A percentile compares a stretch with the other conserved stretches of the same genome.
phyloP scores from a whole-genome alignment of 2,797 vertebrate genomes.

The Champsocephalus gunnari region DNA sequence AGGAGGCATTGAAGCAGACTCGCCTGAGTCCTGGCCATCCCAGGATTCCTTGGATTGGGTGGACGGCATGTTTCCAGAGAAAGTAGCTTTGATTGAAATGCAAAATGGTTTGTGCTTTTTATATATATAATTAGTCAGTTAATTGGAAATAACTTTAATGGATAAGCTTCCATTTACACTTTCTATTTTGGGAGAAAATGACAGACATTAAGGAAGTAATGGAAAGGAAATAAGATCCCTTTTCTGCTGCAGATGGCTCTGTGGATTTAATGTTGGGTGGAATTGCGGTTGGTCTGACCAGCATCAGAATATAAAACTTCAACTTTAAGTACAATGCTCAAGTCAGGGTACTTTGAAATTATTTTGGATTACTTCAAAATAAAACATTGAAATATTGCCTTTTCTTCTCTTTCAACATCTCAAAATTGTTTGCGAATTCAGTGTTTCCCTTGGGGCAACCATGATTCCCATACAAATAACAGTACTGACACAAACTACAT shows the following conservation, averaged over 20 bases:
- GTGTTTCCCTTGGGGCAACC: no score
- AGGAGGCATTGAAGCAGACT: conserved; percentile 87
- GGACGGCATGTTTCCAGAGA: conserved; percentile 53
- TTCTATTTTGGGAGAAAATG: conserved; percentile 24
- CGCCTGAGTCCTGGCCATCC: neutral
- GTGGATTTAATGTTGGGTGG: no score
- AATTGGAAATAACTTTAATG: neutral
- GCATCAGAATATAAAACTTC: neutral
- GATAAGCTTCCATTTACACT: neutral
- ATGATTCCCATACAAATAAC: no score
- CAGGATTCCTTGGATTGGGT: neutral
- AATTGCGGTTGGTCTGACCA: neutral
- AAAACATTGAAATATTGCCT: no score
- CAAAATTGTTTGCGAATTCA: no score
- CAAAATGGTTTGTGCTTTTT: conserved; percentile 55
- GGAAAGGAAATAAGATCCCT: neutral
- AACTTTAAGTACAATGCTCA: neutral
- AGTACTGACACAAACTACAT: no score
- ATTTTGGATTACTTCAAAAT: no score
- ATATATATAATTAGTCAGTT: neutral
- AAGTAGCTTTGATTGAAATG: conserved; percentile 1
- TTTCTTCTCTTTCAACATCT: no score
- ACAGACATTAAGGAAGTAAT: neutral
- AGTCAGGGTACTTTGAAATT: no score
- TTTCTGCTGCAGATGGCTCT: neutral